Conservation (phyloP, 2,888 invertebrate species). For the Timema podura region DNA sequence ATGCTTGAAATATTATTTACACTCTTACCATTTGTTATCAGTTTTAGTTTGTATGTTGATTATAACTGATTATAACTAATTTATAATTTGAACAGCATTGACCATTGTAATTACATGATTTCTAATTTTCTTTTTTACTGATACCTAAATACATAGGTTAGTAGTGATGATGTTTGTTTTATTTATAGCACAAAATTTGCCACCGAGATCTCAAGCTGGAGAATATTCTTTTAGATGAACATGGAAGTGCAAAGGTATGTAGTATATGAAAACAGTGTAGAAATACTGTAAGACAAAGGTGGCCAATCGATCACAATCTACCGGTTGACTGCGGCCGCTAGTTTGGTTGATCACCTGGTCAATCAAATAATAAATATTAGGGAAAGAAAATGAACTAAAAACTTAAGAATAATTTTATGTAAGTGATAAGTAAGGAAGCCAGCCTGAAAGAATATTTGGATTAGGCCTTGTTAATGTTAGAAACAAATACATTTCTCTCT, state of each 20-base stretch:
- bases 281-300: too few species aligned
- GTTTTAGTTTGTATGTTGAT: not conserved
- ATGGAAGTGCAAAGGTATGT: conserved; percentile 88
- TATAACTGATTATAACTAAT: not conserved
- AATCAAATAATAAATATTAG: too few species aligned
- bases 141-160: too few species aligned
- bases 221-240: conserved; percentile 88
- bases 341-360: too few species aligned
- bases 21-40: not conserved
- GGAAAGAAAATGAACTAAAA: too few species aligned
- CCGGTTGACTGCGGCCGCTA: too few species aligned
- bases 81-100: not conserved
- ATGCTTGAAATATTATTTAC: not conserved
- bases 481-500: too few species aligned
- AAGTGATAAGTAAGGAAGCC: too few species aligned
- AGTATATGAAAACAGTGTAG: not conserved
- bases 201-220: conserved; percentile 94
- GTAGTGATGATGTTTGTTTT: conserved; percentile 26
- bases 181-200: conserved; percentile 79
- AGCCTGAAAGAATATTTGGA: too few species aligned
- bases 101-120: conserved; percentile 2
- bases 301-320: too few species aligned
- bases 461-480: too few species aligned
- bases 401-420: too few species aligned
- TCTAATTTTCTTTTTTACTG: not conserved